Evolutionary conservation across 2,797 vertebrate genomes (phyloP).

Genomic region (Lacerta viridis): DNA sequence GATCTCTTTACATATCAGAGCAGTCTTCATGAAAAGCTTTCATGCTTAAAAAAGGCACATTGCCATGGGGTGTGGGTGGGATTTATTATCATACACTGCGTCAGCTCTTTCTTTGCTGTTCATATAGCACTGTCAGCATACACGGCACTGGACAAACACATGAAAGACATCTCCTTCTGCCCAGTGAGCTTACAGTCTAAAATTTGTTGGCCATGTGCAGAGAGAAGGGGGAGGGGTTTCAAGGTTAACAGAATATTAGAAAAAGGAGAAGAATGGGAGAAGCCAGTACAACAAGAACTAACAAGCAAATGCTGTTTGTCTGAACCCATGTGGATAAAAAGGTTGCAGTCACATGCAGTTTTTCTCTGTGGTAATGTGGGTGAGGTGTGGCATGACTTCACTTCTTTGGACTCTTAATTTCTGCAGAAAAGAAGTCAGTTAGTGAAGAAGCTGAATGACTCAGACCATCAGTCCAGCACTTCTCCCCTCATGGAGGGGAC

Average conservation of each 20-base stretch:
- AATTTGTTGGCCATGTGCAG: neutral
- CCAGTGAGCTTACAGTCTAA: neutral
- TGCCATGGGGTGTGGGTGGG: no score
- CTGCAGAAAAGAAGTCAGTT: conserved; percentile 95
- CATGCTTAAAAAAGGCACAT: neutral
- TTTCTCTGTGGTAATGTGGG: neutral
- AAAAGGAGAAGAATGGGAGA: neutral
- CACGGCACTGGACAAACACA: neutral
- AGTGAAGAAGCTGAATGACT: conserved; percentile 96
- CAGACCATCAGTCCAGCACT: conserved; percentile 91
- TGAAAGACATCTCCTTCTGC: neutral
- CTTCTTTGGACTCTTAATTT: conserved; percentile 7
- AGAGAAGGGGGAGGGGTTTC: neutral
- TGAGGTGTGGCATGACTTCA: neutral
- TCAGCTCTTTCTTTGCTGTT: neutral
- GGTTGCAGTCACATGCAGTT: neutral
- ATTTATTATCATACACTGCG: neutral
- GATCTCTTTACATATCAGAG: neutral
- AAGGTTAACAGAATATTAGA: neutral
- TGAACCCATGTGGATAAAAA: neutral
- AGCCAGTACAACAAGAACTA: neutral
- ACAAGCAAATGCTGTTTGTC: neutral
- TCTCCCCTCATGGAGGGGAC: conserved; percentile 98
- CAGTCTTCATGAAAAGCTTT: neutral
- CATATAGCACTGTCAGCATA: neutral